phyloP scores from a whole-genome alignment of 2,113 vertebrate species.

The Bubo bubo region DNA sequence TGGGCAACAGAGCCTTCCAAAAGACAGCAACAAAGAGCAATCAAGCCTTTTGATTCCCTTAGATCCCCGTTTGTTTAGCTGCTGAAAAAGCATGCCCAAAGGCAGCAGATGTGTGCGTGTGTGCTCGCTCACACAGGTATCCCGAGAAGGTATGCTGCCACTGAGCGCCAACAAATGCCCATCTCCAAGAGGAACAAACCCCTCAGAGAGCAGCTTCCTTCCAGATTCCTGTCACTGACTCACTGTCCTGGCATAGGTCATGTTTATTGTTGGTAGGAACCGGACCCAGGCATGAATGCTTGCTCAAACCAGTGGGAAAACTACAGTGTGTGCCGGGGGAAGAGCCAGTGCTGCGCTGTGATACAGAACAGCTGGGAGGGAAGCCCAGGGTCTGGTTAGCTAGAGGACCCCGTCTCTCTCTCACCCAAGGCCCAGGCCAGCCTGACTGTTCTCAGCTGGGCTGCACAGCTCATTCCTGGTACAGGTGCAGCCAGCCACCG shows the following conservation, averaged over 20 bases:
- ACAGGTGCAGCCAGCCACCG: background rate
- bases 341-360: background rate
- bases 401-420: background rate
- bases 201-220: background rate
- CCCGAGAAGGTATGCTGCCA: background rate
- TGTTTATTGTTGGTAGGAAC: background rate
- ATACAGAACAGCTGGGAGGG: background rate
- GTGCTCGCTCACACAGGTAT: background rate
- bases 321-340: background rate
- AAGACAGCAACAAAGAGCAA: background rate
- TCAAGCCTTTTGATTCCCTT: background rate
- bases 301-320: background rate
- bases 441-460: background rate
- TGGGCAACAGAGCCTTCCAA: background rate
- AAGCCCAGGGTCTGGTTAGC: background rate
- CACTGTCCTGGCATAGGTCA: background rate
- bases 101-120: background rate
- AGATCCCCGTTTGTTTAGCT: background rate
- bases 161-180: rapidly evolving
- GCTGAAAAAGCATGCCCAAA: background rate
- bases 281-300: background rate
- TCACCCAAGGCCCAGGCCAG: background rate
- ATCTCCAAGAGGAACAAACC: background rate
- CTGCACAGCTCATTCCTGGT: rapidly evolving
- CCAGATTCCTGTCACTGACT: background rate